These are phyloP conservation scores for Toxotes jaculatrix DNA, from an alignment of 2,113 vertebrate species.

Conservation along the genomic window DNA sequence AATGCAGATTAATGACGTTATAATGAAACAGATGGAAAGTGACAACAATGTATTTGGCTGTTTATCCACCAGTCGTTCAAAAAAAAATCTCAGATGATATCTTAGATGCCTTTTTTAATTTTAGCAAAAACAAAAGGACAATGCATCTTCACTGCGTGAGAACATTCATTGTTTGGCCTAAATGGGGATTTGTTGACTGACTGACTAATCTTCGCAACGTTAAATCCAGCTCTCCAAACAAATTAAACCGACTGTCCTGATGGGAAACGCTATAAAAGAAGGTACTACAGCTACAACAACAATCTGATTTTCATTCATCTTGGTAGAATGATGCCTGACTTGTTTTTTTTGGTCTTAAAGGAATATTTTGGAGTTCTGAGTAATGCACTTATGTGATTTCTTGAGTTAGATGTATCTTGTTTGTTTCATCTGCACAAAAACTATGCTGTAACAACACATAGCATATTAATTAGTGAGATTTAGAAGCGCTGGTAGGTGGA, in stretches of 20 bases:
- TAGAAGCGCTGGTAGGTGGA: neutral
- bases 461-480: neutral
- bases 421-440: neutral
- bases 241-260: slow-evolving; percentile 43
- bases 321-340: slow-evolving; percentile 4
- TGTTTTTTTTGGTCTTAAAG: neutral
- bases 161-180: neutral
- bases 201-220: slow-evolving; percentile 23
- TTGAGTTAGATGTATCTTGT: neutral
- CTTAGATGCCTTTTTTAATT: neutral
- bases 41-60: neutral
- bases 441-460: neutral
- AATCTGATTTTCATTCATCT: slow-evolving; percentile 27
- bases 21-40: slow-evolving; percentile 9
- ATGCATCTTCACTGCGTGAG: neutral
- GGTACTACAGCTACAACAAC: slow-evolving; percentile 10
- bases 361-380: neutral
- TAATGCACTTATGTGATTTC: neutral
- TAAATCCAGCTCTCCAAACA: slow-evolving; percentile 18
- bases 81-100: slow-evolving; percentile 18
- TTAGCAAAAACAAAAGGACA: neutral
- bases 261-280: slow-evolving; percentile 10
- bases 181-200: slow-evolving; percentile 21
- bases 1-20: slow-evolving; percentile 13
- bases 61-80: slow-evolving; percentile 3